Evolutionary conservation across 2,113 vertebrate species (phyloP).

Genomic region (Pachypanchax playfairii): DNA sequence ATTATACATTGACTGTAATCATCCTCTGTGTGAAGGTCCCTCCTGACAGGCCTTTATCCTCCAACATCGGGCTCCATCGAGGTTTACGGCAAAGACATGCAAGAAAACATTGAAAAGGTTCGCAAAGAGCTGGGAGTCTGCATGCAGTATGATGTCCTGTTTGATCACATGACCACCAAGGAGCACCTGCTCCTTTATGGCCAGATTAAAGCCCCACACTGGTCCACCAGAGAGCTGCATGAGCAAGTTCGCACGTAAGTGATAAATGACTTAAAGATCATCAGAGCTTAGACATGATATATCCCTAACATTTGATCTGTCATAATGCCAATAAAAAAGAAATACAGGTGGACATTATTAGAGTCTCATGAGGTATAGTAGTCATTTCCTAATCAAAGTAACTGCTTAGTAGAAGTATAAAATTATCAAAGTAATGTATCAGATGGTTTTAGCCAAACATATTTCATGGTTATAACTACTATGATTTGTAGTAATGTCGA

Average conservation of each 20-base stretch:
- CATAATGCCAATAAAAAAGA: constrained; percentile 23
- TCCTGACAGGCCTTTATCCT: constrained; percentile 90
- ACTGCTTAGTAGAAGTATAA: constrained; percentile 24
- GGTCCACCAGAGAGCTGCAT: constrained; percentile 82
- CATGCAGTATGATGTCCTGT: constrained; percentile 96
- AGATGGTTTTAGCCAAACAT: neutral
- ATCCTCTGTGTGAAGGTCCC: constrained; percentile 81
- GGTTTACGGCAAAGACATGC: constrained; percentile 91
- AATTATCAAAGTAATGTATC: constrained; percentile 5
- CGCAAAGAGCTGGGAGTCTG: constrained; percentile 91
- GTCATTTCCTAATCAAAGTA: constrained; percentile 10
- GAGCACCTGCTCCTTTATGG: constrained; percentile 93
- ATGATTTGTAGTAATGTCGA: constrained; percentile 4
- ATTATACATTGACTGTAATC: neutral
- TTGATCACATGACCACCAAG: constrained; percentile 91
- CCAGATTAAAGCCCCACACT: constrained; percentile 92
- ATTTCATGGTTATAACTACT: constrained; percentile 19
- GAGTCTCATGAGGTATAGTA: constrained; percentile 20
- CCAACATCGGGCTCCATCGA: constrained; percentile 87
- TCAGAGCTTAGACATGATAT: constrained; percentile 10
- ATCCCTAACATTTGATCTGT: constrained; percentile 2
- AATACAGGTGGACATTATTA: constrained; percentile 5
- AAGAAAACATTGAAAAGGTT: constrained; percentile 79
- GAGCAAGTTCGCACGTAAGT: constrained; percentile 89
- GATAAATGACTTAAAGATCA: constrained; percentile 4